Evolutionary conservation across 2,888 invertebrate species (phyloP), one percentile per base, ranked within the genome.

Genomic region (Parnassius smintheus): DNA sequence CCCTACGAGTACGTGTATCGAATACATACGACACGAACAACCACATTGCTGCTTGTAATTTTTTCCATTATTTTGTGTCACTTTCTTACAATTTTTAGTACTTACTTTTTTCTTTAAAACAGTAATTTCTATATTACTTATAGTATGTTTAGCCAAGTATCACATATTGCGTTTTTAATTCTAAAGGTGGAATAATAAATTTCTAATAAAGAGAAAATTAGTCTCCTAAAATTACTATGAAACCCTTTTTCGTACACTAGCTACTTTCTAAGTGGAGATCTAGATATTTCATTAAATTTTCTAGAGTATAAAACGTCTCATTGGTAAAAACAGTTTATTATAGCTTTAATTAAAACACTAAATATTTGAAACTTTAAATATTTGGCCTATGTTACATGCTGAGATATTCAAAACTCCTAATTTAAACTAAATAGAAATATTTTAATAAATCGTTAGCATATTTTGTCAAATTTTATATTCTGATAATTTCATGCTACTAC

Each of bases 371-470:
- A n/a, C 11, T 56, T 56, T 18, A 25, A 25, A 46, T 18, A 35
- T 44, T 49, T 50, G 56, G 63, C 62, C 65, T 66, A 65, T 61
- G 64, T 10, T 55, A 59, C 62, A 63, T 63, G 62, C 62, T 63
- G 18, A 46, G 11, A 50, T 59, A 53, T 52, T 35, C 35, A 56
- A 62, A 63, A 59, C 50, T 45, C 52, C 62, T 45, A 53, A 18
- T 53, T 53, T 63, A 59, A 25, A 44, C 50, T 62, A 58, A 54
- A 42, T 55, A 44, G 35, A 58, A n/a, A 49, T 41, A 48, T 44
- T 54, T 46, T 12, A 12, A 7, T 41, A 46, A 9, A 49, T 63
- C 35, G 48, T 51, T 45, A 56, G 25, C 42, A 41, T 63, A 50
- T 51, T 2, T 54, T 55, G 18, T 42, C 58, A 50, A 51, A 35